Percentiles rank a stretch among this genome's conserved stretches.
Conservation (phyloP, 2,888 invertebrate genomes). For the Apotomis turbidana region DNA sequence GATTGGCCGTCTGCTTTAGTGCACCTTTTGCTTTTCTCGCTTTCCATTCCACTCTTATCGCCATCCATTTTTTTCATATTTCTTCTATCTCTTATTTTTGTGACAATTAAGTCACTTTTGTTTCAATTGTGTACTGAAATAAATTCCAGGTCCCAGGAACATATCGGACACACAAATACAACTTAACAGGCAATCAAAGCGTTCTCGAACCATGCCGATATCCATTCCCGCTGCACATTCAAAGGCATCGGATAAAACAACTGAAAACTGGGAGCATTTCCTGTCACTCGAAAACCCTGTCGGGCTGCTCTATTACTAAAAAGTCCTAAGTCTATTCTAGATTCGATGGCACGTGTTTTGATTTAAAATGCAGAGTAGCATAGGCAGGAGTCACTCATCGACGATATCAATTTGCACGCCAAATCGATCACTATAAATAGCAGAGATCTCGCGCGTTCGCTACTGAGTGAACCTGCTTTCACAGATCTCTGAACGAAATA, state of each 20-base stretch:
- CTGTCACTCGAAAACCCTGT: conserved; percentile 5
- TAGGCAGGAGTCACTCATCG: conserved; percentile 51
- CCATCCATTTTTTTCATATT: too few relatives aligned
- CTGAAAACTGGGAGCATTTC: conserved; percentile 5
- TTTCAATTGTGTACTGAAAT: too few relatives aligned
- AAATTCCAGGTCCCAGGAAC: too few relatives aligned
- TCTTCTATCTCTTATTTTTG: too few relatives aligned
- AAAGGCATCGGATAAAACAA: conserved; percentile 7
- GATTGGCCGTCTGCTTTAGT: too few relatives aligned
- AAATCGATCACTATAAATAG: conserved; percentile 79
- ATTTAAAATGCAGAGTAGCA: not conserved
- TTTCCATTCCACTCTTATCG: too few relatives aligned
- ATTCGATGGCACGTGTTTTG: not conserved
- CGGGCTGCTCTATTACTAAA: not conserved
- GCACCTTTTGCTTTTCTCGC: too few relatives aligned
- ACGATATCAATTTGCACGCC: conserved; percentile 68
- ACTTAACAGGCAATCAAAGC: not conserved
- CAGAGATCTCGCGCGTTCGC: conserved; percentile 49
- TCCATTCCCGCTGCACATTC: not conserved
- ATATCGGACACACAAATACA: not conserved
- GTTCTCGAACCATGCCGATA: not conserved
- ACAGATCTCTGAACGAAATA: conserved; percentile 41
- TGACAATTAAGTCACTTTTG: too few relatives aligned
- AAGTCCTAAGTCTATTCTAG: not conserved
- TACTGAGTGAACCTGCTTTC: conserved; percentile 45